These are phyloP conservation scores for Atta colombica DNA, from an alignment of 1,140 invertebrate species.

Conservation along the genomic window DNA sequence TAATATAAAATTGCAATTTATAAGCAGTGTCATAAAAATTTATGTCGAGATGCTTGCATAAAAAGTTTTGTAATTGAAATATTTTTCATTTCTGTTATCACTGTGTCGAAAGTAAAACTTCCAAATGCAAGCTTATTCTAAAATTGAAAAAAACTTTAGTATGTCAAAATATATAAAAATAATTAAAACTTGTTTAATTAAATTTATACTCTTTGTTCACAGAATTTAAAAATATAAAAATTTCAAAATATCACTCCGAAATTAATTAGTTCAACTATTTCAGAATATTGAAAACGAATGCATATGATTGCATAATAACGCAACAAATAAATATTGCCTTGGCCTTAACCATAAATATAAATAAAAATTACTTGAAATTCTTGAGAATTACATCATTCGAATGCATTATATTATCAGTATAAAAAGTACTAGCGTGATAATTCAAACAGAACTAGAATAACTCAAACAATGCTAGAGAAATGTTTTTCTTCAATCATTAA, in stretches of 20 bases:
- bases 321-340: not conserved
- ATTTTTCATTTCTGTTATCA: not conserved
- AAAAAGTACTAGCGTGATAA: not conserved
- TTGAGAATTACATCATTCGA: not conserved
- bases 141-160: not conserved
- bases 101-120: not conserved
- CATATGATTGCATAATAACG: not conserved
- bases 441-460: not conserved
- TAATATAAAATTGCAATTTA: no score
- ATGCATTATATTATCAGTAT: not conserved
- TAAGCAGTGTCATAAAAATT: not conserved
- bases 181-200: constrained; percentile 14
- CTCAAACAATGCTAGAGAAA: not conserved
- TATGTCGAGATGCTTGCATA: not conserved
- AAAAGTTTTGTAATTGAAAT: not conserved
- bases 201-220: not conserved
- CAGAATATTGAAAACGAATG: not conserved
- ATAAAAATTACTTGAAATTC: not conserved
- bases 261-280: not conserved
- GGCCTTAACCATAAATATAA: not conserved
- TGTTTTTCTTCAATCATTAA: not conserved
- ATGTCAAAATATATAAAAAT: not conserved
- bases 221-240: not conserved
- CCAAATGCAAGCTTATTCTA: not conserved
- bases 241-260: not conserved